A percentile compares a stretch with the other conserved stretches of the same genome.
Conservation (phyloP, 2,888 invertebrate genomes). For the Scaeva pyrastri region DNA sequence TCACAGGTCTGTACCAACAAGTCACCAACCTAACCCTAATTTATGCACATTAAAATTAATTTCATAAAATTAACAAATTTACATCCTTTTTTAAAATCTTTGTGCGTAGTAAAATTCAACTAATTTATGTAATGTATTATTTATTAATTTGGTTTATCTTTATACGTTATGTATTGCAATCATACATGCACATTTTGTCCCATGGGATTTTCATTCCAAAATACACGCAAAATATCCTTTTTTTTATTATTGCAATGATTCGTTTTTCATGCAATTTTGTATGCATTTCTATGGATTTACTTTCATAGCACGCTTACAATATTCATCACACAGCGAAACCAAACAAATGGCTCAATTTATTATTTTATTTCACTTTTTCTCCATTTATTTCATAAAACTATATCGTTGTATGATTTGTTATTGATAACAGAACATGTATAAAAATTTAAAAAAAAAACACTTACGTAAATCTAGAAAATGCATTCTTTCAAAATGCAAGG, state of each 20-base stretch:
- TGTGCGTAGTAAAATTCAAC: too few relatives aligned
- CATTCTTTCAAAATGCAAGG: too few relatives aligned
- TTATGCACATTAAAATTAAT: too few relatives aligned
- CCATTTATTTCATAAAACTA: neutral
- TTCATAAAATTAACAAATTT: too few relatives aligned
- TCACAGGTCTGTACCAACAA: too few relatives aligned
- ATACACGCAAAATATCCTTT: conserved; percentile 2
- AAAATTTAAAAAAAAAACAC: neutral
- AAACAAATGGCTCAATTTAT: neutral
- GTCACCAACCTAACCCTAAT: too few relatives aligned
- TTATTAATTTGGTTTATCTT: too few relatives aligned
- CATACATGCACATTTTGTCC: neutral
- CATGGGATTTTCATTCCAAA: neutral
- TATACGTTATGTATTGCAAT: too few relatives aligned
- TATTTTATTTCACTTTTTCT: neutral
- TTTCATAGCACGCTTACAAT: conserved; percentile 4
- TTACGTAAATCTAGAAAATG: too few relatives aligned
- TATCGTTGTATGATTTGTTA: neutral
- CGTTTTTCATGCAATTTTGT: neutral
- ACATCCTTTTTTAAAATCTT: too few relatives aligned
- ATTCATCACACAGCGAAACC: neutral
- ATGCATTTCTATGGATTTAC: neutral
- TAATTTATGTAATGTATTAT: too few relatives aligned
- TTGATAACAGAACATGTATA: too few relatives aligned
- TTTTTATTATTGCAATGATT: neutral